A percentile compares a stretch with the other conserved stretches of the same genome.
Evolutionary conservation across 2,113 vertebrate genomes (phyloP).

Genomic region (Tichodroma muraria): DNA sequence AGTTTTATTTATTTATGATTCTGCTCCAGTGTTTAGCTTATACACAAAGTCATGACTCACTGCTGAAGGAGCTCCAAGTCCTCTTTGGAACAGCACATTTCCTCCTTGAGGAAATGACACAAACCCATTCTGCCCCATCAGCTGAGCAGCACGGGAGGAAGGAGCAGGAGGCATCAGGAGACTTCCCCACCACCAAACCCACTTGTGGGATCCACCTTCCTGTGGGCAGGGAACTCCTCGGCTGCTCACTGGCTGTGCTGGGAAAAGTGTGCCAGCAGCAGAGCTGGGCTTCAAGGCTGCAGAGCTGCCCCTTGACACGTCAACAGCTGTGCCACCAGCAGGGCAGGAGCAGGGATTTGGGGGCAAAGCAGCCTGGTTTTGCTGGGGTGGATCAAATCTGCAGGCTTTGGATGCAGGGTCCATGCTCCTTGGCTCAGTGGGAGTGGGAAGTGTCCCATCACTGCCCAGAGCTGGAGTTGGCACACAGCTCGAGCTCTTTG

Average conservation of each 20-base stretch:
- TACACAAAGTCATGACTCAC: slow-evolving; percentile 40
- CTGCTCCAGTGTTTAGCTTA: slow-evolving; percentile 40
- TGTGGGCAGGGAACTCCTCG: not conserved
- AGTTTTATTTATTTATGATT: slow-evolving; percentile 57
- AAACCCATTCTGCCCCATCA: not conserved
- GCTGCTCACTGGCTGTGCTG: not conserved
- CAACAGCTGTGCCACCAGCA: not conserved
- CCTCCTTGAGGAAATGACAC: slow-evolving; percentile 29
- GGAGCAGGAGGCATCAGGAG: not conserved
- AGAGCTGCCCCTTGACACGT: not conserved
- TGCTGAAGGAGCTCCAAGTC: slow-evolving; percentile 28
- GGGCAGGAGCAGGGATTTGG: accelerated
- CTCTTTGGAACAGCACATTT: not conserved
- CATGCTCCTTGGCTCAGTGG: accelerated
- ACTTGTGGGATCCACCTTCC: not conserved
- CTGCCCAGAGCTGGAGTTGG: not conserved
- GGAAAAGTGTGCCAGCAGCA: not conserved
- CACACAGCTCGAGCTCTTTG: not conserved
- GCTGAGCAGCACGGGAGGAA: not conserved
- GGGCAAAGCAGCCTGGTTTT: not conserved
- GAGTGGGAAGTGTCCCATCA: accelerated
- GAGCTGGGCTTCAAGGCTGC: not conserved
- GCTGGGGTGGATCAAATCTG: accelerated
- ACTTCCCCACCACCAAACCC: not conserved
- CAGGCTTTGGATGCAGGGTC: not conserved